Evolutionary conservation across 2,888 invertebrate species (phyloP), one percentile per base, ranked within the genome.

Genomic region (Tinea pellionella): DNA sequence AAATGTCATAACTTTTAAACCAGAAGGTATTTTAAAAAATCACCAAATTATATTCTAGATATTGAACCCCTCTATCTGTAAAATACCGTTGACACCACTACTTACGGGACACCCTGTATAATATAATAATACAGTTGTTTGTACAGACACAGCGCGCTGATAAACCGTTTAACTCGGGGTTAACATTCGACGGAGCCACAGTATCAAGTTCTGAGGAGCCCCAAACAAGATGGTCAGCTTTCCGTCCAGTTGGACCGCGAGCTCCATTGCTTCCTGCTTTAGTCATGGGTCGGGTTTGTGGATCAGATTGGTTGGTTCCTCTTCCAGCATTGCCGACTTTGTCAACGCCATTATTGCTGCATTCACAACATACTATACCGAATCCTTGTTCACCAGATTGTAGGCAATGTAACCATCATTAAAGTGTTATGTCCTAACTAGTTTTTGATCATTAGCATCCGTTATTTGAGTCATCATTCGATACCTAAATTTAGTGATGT

Each of bases 261-360:
- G 30, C 47, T 18, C 80, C 85, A n/a, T 88, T 87, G 0, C 64
- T 86, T 42, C 67, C 88, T 8, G 85, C 88, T 0, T 62, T 88
- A 11, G 86, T 87, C 15, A 87, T 88, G 81, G 85, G 87, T 2
- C 68, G 88, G n/a, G 88, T 88, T 0, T 88, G 87, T 59, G 88
- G 88, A 0, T 85, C 88, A 0, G 88, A 88, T 24, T 88, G 88
- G 88, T 70, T 88, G 60, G 83, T 88, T 12, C 88, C 87, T 0
- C 64, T 88, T 47, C 87, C 87, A 0, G 80, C 82, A 0, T 61
- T 88, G 12, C 84, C 87, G 0, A 68, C 86, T 0, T 67, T 87
- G 0, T 86, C 85, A 0, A 70, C 75, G 0, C 85, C 83, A 2
- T 64, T 81, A 61, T 67, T 87, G 16, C 66, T 88, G 11, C 60